These are phyloP conservation scores for Stenurella melanura DNA, from an alignment of 2,888 invertebrate species.

Conservation along the genomic window DNA sequence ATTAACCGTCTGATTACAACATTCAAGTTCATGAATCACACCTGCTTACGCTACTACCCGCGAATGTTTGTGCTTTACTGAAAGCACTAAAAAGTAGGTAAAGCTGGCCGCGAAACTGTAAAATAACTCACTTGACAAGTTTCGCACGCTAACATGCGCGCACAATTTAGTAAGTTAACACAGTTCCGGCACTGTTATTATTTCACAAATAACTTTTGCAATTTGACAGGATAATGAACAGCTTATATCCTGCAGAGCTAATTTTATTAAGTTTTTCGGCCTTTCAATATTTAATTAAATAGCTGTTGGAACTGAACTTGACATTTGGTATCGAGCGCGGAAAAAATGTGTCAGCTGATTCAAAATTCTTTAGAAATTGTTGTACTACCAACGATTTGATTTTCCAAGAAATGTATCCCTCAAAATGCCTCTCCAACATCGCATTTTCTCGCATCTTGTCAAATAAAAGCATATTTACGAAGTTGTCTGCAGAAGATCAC, in stretches of 20 bases:
- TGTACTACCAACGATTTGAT: too few relatives aligned
- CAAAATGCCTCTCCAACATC: too few relatives aligned
- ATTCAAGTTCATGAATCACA: constrained; percentile 27
- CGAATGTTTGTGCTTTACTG: constrained; percentile 52
- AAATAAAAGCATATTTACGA: too few relatives aligned
- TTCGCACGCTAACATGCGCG: constrained; percentile 57
- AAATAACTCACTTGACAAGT: constrained; percentile 55
- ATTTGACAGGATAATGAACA: constrained; percentile 23
- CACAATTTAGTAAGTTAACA: constrained; percentile 37
- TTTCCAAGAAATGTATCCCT: too few relatives aligned
- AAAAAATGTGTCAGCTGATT: too few relatives aligned
- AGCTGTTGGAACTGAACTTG: neutral
- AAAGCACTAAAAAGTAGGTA: constrained; percentile 54
- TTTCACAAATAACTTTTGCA: neutral
- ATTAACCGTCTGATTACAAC: constrained; percentile 14
- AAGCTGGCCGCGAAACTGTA: constrained; percentile 50
- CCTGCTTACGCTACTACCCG: constrained; percentile 37
- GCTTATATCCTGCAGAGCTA: neutral
- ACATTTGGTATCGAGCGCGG: neutral
- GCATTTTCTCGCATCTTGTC: too few relatives aligned
- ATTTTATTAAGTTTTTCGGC: neutral
- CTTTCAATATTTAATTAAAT: neutral
- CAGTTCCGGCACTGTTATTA: neutral
- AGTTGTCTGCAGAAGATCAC: too few relatives aligned
- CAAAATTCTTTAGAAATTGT: too few relatives aligned